These are phyloP conservation scores for Allobates femoralis DNA, from an alignment of 2,797 vertebrate genomes.

Conservation along the genomic window DNA sequence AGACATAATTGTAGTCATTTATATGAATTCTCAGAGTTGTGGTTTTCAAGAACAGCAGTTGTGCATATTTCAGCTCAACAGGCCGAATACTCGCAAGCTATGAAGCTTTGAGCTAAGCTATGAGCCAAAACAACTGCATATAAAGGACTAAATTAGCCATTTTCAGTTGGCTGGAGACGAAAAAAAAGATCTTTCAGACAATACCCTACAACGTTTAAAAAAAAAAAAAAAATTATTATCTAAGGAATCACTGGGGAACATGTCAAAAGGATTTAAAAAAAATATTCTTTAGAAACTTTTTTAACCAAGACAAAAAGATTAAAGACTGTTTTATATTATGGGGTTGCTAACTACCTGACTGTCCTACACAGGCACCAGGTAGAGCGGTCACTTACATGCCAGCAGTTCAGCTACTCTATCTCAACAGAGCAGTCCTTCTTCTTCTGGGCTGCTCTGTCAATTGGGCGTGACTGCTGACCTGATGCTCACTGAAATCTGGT, in stretches of 20 bases:
- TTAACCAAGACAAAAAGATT: not conserved
- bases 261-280: not conserved
- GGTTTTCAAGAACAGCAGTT: not conserved
- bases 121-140: conserved; percentile 9
- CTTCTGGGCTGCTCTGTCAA: too few relatives aligned
- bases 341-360: too few relatives aligned
- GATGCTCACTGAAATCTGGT: too few relatives aligned
- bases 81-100: not conserved
- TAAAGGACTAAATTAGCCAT: not conserved
- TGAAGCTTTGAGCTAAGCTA: not conserved
- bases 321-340: not conserved
- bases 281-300: not conserved
- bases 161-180: not conserved
- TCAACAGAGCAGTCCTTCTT: too few relatives aligned
- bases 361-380: too few relatives aligned
- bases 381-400: too few relatives aligned
- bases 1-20: not conserved
- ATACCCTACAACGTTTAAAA: not conserved
- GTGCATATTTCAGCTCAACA: not conserved
- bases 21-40: conserved; percentile 5
- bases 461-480: too few relatives aligned
- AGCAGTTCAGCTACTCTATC: too few relatives aligned
- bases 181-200: not conserved
- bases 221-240: not conserved
- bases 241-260: not conserved